Evolutionary conservation across 2,113 vertebrate genomes (phyloP).

Genomic region (Pachyramphus minor): DNA sequence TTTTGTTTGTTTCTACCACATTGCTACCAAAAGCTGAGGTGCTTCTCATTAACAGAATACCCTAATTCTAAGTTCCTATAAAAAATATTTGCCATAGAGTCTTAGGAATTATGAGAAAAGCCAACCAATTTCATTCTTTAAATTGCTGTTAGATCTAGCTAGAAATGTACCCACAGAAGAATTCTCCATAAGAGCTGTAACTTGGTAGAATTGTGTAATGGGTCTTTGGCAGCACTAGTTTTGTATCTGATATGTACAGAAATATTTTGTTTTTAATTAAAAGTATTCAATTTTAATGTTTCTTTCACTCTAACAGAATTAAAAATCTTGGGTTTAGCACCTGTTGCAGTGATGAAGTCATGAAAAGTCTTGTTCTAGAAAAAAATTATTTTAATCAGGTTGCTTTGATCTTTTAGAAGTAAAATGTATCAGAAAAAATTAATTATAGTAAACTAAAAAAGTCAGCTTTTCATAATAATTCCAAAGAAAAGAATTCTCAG

Average conservation of each 20-base stretch:
- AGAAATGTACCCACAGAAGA: neutral
- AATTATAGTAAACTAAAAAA: neutral
- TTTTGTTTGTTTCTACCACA: neutral
- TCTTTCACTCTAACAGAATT: neutral
- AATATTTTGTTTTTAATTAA: neutral
- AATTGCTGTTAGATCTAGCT: neutral
- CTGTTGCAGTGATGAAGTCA: neutral
- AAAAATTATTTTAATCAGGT: neutral
- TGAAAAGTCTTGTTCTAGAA: neutral
- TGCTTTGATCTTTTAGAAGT: neutral
- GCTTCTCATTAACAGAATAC: neutral
- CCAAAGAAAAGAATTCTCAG: neutral
- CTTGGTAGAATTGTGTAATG: neutral
- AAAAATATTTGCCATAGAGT: neutral
- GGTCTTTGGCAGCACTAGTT: neutral
- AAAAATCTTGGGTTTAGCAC: neutral
- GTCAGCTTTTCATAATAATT: neutral
- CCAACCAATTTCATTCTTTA: neutral
- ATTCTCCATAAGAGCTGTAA: neutral
- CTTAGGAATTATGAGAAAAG: neutral
- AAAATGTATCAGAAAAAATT: neutral
- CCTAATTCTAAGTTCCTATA: neutral
- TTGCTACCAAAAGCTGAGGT: neutral
- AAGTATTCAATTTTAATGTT: neutral
- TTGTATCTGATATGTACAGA: neutral